Base-by-base conservation (phyloP, 1,140 invertebrate genomes). In the Campodea augens region DNA sequence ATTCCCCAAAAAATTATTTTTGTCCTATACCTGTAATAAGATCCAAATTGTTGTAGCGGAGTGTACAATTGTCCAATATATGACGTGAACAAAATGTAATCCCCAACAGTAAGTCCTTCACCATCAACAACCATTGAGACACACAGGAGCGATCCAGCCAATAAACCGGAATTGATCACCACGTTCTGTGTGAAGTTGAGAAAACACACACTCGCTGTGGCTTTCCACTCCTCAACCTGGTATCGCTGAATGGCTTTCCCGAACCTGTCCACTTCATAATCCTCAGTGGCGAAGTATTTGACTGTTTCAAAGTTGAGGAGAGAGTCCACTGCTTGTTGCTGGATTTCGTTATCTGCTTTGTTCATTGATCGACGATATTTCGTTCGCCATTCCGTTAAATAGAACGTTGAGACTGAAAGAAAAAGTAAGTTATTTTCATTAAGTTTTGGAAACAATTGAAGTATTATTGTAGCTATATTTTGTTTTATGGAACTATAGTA, bases 281-380 rank as follows among this genome's bases (percentile, higher is more conserved):
- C 53, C 52, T 77, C 72, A 27, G 69, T 70, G 25, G 62, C 65
- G 51, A 74, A 77, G 54, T 76, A 74, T 53, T 77, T 77, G 7
- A 76, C 73, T 7, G 74, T 77, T 59, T 77, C 72, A 62, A 73
- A 77, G 52, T 77, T 77, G 0, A 77, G 60, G 5, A 77, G 55
- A 3, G 74, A 73, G 55, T 77, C 74, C 1, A 77, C 70, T 40
- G 65, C 71, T 41, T 63, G 65, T 3, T 68, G 59, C 47, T 68
- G 60, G 29, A 59, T 60, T 39, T 61, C 63, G 56, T 77, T 76
- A 46, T 75, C 74, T 13, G 65, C 54, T 40, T 58, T 52, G 53
- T 76, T 76, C 65, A 72, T 72, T 15, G 62, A 27, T 60, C 22
- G 70, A 71, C 21, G 56, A 49, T 52, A 55, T 65, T 74, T 54